These are phyloP conservation scores for Druceiella hillmani DNA, from an alignment of 2,888 invertebrate species.

Conservation along the genomic window DNA sequence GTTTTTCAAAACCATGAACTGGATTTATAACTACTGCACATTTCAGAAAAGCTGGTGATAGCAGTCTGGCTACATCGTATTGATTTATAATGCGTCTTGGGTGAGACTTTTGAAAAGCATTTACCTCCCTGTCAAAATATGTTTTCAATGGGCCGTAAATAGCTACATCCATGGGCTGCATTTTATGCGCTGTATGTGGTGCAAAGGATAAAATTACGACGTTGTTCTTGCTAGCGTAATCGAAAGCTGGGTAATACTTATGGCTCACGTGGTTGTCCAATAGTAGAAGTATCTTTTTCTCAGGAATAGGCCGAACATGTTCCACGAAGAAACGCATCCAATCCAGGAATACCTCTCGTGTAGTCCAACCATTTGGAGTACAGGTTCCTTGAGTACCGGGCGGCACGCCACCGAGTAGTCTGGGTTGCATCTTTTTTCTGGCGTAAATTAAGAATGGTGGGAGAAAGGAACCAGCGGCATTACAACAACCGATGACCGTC, in stretches of 20 bases:
- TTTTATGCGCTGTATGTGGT: slow-evolving; percentile 19
- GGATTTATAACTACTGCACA: slow-evolving; percentile 18
- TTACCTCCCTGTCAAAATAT: too few relatives aligned
- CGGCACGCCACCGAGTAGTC: slow-evolving; percentile 27
- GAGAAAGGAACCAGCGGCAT: slow-evolving; percentile 28
- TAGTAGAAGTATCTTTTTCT: slow-evolving; percentile 18
- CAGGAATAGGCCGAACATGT: slow-evolving; percentile 19
- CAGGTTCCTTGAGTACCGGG: slow-evolving; percentile 25
- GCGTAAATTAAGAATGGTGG: slow-evolving; percentile 30
- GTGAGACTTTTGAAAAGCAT: too few relatives aligned
- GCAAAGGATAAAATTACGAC: slow-evolving; percentile 19
- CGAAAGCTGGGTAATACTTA: slow-evolving; percentile 20
- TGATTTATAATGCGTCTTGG: too few relatives aligned
- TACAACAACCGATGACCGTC: slow-evolving; percentile 26
- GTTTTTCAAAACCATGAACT: slow-evolving; percentile 22
- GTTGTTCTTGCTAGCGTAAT: slow-evolving; percentile 19
- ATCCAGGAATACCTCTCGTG: slow-evolving; percentile 24
- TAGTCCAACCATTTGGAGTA: slow-evolving; percentile 26
- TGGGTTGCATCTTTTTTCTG: slow-evolving; percentile 27
- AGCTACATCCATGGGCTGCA: slow-evolving; percentile 19
- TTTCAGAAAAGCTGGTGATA: too few relatives aligned
- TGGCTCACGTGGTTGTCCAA: slow-evolving; percentile 22
- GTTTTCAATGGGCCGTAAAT: slow-evolving; percentile 19
- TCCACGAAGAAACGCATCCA: slow-evolving; percentile 27
- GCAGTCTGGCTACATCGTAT: too few relatives aligned